Evolutionary conservation across 2,113 vertebrate genomes (phyloP).

Genomic region (Larimichthys polyactis): DNA sequence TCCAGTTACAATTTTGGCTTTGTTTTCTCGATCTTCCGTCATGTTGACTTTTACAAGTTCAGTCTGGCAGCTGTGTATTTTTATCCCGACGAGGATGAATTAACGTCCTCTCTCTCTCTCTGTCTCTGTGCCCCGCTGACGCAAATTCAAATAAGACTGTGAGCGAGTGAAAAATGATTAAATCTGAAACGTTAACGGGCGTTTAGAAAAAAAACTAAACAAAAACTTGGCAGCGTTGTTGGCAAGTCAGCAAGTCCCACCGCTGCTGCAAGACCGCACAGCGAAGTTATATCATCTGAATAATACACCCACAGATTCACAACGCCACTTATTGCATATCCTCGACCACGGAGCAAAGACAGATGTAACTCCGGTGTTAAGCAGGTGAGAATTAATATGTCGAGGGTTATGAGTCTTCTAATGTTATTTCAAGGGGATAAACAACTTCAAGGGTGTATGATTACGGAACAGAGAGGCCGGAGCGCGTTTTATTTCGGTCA

Average conservation of each 20-base stretch:
- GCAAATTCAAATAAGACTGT: conserved; percentile 10
- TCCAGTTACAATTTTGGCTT: neutral
- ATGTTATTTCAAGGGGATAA: conserved; percentile 62
- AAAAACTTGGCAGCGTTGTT: neutral
- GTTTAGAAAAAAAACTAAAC: neutral
- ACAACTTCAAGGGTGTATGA: conserved; percentile 47
- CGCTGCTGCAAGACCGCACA: neutral
- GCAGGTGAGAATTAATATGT: conserved; percentile 30
- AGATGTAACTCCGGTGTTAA: neutral
- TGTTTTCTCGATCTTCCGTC: neutral
- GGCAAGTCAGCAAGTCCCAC: neutral
- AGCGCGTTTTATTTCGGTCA: conserved; percentile 2
- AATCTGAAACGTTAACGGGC: neutral
- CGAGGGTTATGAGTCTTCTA: conserved; percentile 12
- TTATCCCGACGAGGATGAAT: neutral
- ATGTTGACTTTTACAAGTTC: neutral
- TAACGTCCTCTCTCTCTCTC: no score
- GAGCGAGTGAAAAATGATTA: neutral
- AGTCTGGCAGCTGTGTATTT: neutral
- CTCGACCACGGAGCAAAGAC: neutral
- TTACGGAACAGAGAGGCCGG: conserved; percentile 15
- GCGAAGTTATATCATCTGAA: neutral
- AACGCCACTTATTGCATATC: neutral
- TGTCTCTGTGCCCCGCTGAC: neutral
- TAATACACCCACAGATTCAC: conserved; percentile 4